Percentiles rank a stretch among this genome's conserved stretches.
Conservation (phyloP, 2,797 vertebrate genomes). For the Poeciliopsis presidionis region DNA sequence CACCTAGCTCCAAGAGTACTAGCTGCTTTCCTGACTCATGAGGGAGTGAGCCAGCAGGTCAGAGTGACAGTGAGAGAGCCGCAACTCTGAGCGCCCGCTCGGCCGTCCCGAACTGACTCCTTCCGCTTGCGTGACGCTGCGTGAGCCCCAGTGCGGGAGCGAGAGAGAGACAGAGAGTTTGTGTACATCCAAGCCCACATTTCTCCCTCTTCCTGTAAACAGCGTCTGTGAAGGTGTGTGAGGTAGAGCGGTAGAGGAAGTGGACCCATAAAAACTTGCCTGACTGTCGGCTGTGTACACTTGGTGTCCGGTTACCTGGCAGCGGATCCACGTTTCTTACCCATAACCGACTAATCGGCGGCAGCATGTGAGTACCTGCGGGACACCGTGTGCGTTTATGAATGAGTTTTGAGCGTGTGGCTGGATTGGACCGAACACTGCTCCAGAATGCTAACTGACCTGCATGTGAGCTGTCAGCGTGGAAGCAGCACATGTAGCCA, state of each 20-base stretch:
- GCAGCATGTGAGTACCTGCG: constrained; percentile 72
- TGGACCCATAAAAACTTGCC: constrained; percentile 35
- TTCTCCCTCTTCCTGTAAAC: constrained; percentile 30
- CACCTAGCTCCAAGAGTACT: constrained; percentile 55
- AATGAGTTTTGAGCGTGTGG: constrained; percentile 6
- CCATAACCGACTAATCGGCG: constrained; percentile 37
- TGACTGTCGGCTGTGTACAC: constrained; percentile 58
- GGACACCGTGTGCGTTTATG: neutral
- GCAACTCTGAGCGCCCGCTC: constrained; percentile 34
- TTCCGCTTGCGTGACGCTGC: constrained; percentile 18
- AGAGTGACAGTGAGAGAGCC: constrained; percentile 39
- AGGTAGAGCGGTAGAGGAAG: constrained; percentile 27
- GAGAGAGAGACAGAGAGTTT: constrained; percentile 3
- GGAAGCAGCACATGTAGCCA: constrained; percentile 6
- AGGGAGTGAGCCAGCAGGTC: constrained; percentile 28
- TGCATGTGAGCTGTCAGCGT: constrained; percentile 20
- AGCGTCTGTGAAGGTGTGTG: constrained; percentile 15
- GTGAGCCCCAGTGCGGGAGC: neutral
- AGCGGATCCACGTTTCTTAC: constrained; percentile 52
- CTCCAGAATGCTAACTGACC: neutral
- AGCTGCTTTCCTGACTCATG: constrained; percentile 14
- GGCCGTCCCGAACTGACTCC: constrained; percentile 54
- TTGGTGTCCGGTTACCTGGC: constrained; percentile 65
- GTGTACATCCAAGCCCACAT: constrained; percentile 36
- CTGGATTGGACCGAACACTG: neutral